phyloP scores from a whole-genome alignment of 2,888 invertebrate species.

The Platynereis dumerilii region DNA sequence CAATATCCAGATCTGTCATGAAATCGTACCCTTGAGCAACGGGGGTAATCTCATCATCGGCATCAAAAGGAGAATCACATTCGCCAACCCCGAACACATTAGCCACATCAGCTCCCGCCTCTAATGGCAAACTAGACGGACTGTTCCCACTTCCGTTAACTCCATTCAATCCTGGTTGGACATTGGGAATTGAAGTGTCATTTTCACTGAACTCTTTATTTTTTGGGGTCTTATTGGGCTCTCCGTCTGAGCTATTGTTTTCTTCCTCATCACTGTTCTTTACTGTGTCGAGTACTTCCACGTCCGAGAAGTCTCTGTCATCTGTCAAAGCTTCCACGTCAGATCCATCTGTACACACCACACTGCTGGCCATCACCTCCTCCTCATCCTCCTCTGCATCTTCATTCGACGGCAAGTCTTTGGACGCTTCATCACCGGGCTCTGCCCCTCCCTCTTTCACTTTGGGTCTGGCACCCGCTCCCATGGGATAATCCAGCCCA shows the following conservation, averaged over 20 bases:
- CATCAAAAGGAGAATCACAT: not conserved
- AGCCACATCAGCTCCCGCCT: not conserved
- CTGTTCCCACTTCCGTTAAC: not conserved
- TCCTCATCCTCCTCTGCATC: not conserved
- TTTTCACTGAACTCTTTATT: not conserved
- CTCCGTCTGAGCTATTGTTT: not conserved
- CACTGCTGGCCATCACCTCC: constrained; percentile 25
- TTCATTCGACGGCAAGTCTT: too few species aligned
- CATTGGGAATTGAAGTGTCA: not conserved
- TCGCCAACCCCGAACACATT: not conserved
- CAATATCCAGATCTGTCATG: constrained; percentile 7
- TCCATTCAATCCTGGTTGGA: not conserved
- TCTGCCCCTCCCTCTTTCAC: too few species aligned
- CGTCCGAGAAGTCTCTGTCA: constrained; percentile 13
- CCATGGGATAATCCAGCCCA: too few species aligned
- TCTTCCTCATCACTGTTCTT: not conserved
- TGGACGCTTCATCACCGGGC: too few species aligned
- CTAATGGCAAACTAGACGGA: not conserved
- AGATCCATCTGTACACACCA: constrained; percentile 22
- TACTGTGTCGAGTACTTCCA: constrained; percentile 25
- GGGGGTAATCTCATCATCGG: constrained; percentile 7
- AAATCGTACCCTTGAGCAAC: constrained; percentile 3
- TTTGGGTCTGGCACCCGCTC: too few species aligned
- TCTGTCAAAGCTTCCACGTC: constrained; percentile 22
- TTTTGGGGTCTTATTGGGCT: not conserved